Percentiles rank a stretch among this genome's conserved stretches.
These are phyloP conservation scores for Crypturellus tataupa DNA, from an alignment of 2,797 vertebrate genomes.

Conservation along the genomic window DNA sequence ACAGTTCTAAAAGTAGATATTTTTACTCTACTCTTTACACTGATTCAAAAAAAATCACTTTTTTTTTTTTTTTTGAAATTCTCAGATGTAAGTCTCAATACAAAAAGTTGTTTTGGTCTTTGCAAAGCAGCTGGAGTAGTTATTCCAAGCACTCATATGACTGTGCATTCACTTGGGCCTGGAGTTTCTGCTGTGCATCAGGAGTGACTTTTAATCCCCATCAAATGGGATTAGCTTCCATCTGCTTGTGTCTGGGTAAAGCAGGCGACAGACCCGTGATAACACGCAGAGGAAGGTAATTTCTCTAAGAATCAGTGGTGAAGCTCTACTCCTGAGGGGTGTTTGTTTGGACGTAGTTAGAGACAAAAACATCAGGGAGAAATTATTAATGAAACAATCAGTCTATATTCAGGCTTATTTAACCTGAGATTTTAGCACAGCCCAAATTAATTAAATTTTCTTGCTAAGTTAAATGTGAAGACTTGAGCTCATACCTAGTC, in stretches of 20 bases:
- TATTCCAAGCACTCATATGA: not conserved
- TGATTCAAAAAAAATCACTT: not conserved
- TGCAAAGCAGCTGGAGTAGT: not conserved
- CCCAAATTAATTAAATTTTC: not conserved
- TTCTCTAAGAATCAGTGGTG: not conserved
- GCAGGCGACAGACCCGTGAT: not conserved
- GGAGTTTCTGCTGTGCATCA: not conserved
- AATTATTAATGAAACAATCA: not conserved
- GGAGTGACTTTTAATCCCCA: not conserved
- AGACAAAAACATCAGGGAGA: not conserved
- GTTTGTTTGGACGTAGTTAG: not conserved
- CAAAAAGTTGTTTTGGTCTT: not conserved
- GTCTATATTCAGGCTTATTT: not conserved
- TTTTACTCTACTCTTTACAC: not conserved
- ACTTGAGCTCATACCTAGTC: not conserved
- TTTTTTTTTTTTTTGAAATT: not conserved
- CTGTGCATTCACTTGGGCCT: not conserved
- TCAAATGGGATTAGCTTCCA: not conserved
- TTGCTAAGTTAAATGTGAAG: not conserved
- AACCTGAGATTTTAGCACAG: not conserved
- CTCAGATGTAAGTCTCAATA: not conserved
- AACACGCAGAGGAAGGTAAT: not conserved
- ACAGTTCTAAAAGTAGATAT: not conserved
- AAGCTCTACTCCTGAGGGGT: not conserved
- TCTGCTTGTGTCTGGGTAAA: not conserved